Base-by-base conservation (phyloP, 2,797 vertebrate genomes). In the Cossypha dichroa region DNA sequence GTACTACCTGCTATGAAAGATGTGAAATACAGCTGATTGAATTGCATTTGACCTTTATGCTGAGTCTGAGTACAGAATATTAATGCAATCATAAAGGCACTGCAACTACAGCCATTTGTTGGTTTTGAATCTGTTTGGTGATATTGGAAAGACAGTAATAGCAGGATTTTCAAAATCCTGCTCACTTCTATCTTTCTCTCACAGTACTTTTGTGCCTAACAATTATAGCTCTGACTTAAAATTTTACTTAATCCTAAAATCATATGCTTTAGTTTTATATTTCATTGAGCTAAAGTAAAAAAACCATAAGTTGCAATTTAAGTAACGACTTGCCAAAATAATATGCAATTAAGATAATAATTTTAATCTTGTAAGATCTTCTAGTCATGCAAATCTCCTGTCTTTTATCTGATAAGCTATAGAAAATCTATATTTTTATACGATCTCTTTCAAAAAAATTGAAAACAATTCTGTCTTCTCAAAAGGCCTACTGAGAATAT, bases 21-120 rank as follows among this genome's bases (percentile, higher is more conserved):
- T 85, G 76, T 76, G 81, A 85, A 85, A 83, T 79, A 72, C 14
- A 85, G 73, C 15, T 68, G 79, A 90, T n/a, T 92, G 90, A 95
- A 94, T 45, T 68, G 74, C 45, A 77, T 90, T 94, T 94, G 52
- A 49, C 45, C 94, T 96, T 95, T 89, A 83, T 63, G 41, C 49
- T 72, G 80, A 91, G 68, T 26, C 69, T 48, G 49, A 74, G 38
- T 56, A 52, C 14, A 81, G 77, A 91, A 93, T 95, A 77, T 52
- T 90, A 90, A 95, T 63, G 28, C 5, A 68, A 25, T 78, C 69
- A 74, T 74, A 79, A 84, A 80, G 15, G 38, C 29, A 45, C 45
- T 75, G 36, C 56, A 77, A 66, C 70, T 73, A 69, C 62, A 96
- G 23, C 1, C 23, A 31, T 68, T 95, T 94, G 46, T 69, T 77